phyloP scores from a whole-genome alignment of 1,140 invertebrate species.

The Teleopsis dalmanni region DNA sequence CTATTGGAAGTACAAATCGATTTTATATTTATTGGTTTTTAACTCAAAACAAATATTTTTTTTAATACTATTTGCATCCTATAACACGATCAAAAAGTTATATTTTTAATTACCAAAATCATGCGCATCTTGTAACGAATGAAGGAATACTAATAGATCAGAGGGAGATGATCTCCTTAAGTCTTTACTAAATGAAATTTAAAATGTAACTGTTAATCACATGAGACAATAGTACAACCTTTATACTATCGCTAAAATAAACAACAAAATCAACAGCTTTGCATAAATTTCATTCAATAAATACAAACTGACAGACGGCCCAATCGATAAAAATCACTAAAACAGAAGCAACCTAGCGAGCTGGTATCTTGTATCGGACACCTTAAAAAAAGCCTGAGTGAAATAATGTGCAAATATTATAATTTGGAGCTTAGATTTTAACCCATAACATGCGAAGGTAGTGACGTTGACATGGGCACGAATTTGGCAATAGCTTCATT shows the following conservation, averaged over 20 bases:
- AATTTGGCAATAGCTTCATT: no score
- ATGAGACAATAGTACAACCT: conserved; percentile 8
- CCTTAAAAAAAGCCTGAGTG: no score
- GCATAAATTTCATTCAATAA: background rate
- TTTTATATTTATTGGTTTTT: background rate
- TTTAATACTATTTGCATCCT: background rate
- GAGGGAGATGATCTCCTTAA: background rate
- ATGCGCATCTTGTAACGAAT: conserved; percentile 5
- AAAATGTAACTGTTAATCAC: conserved; percentile 14
- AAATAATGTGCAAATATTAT: no score
- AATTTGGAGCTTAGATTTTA: no score
- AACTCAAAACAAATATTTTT: background rate
- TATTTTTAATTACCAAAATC: conserved; percentile 4
- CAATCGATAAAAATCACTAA: no score
- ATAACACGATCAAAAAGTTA: background rate
- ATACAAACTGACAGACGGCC: background rate
- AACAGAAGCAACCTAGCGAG: no score
- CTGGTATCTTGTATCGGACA: no score
- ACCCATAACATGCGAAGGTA: no score
- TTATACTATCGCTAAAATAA: conserved; percentile 14
- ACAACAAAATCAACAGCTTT: conserved; percentile 1
- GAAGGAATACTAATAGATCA: background rate
- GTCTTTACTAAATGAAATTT: conserved; percentile 12
- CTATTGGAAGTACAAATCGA: background rate
- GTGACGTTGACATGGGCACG: no score